Evolutionary conservation across 2,888 invertebrate species (phyloP).

Genomic region (Stenoptilia bipunctidactyla): DNA sequence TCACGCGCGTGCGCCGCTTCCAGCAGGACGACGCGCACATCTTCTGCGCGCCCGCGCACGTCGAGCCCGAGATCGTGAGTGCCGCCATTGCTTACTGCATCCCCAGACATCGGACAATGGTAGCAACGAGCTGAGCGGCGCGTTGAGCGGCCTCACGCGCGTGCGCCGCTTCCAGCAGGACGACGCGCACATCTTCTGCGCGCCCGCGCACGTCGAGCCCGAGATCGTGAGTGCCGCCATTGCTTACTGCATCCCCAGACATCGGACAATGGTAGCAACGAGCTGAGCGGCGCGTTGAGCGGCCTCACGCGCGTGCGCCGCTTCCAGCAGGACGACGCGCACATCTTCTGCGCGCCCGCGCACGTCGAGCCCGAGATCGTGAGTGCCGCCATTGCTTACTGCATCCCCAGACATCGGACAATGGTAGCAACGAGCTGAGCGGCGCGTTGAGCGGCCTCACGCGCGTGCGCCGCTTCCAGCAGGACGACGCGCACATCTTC

Average conservation of each 20-base stretch:
- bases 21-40: constrained; percentile 99
- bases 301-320: constrained; percentile 96
- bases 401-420: too few species aligned
- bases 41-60: constrained; percentile 92
- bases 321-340: constrained; percentile 99
- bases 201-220: constrained; percentile 85
- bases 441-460: constrained; percentile 96
- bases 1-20: constrained; percentile 96
- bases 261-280: too few species aligned
- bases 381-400: constrained; percentile 24
- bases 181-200: constrained; percentile 99
- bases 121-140: constrained; percentile 95
- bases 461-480: constrained; percentile 96
- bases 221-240: constrained; percentile 77
- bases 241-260: too few species aligned
- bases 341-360: constrained; percentile 94
- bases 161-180: constrained; percentile 99
- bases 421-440: constrained; percentile 94
- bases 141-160: constrained; percentile 93
- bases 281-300: constrained; percentile 92
- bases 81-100: too few species aligned
- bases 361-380: constrained; percentile 89
- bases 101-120: too few species aligned
- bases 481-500: constrained; percentile 99
- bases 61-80: constrained; percentile 83